Percentiles rank a stretch among this genome's conserved stretches.
phyloP scores from a whole-genome alignment of 2,113 vertebrate genomes.

The mouse (Mus musculus) region DNA sequence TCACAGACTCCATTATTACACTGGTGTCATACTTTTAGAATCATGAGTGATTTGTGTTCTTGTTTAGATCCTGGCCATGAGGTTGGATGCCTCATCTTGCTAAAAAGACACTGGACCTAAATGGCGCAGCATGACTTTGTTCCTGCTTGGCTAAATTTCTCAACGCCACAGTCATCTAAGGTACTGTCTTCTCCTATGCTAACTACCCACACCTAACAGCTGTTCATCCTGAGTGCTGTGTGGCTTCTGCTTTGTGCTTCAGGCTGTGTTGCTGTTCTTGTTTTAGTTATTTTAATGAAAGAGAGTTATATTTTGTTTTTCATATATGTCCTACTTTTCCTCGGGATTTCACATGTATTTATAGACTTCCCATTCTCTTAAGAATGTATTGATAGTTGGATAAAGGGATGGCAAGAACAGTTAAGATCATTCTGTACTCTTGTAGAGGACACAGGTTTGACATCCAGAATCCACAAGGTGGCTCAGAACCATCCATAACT shows the following conservation, averaged over 20 bases:
- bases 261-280: not conserved
- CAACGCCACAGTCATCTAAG: slow-evolving; percentile 99
- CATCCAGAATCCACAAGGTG: not conserved
- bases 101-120: slow-evolving; percentile 99
- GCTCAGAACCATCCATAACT: not conserved
- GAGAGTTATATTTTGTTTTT: not conserved
- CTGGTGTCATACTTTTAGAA: slow-evolving; percentile 1
- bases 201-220: not conserved
- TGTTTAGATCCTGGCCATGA: slow-evolving; percentile 98
- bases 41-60: slow-evolving; percentile 10
- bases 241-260: not conserved
- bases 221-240: not conserved
- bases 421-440: not conserved
- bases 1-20: not conserved
- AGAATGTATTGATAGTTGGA: not conserved
- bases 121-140: slow-evolving; percentile 99
- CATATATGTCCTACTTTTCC: not conserved
- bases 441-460: not conserved
- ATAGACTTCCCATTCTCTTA: not conserved
- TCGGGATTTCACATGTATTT: not conserved
- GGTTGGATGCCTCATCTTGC: slow-evolving; percentile 99
- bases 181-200: slow-evolving; percentile 81
- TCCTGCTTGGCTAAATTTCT: slow-evolving; percentile 99
- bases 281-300: not conserved
- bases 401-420: not conserved